Evolutionary conservation across 2,797 vertebrate species (phyloP), one percentile per base, ranked within the genome.

Genomic region (Menidia menidia): DNA sequence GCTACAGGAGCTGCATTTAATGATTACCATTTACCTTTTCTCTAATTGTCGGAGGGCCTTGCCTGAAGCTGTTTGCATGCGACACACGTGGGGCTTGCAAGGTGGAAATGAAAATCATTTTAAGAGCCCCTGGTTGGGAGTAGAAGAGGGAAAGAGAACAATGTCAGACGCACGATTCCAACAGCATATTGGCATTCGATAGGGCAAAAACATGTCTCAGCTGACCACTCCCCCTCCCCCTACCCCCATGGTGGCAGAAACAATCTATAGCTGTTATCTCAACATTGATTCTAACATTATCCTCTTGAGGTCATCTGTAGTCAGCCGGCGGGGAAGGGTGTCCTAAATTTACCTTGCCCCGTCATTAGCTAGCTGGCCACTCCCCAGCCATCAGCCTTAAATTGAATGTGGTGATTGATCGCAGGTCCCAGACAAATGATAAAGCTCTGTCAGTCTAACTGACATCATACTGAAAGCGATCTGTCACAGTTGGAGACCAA

Each of bases 361-460:
- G 25, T 78, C 68, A 77, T 76, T 75, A 76, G 73, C 76, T 75
- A 77, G 52, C 66, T 45, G 66, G 68, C 61, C 52, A 69, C 71
- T 78, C 80, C 80, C 70, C 47, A 41, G 74, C 62, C 80, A 88
- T 87, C 78, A 82, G 73, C 77, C 64, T 78, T 71, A 84, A 71
- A 87, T 75, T 86, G 84, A 90, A 89, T 65, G 68, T 13, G 18
- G 64, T 86, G 87, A 94, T 87, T 89, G 90, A 92, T 92, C 72
- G 76, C 56, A 31, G 87, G 74, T 84, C 79, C 69, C 30, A 61
- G 68, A 64, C 50, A 31, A 83, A 87, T 85, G 68, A 81, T 87
- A 84, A 85, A 79, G 71, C 89, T 91, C 80, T 71, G 87, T 92
- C 84, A 87, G 74, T 39, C 57, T 32, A 66, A 68, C 70, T 81